Conservation (phyloP, 1,140 invertebrate species). For the Parasteatoda tepidariorum region DNA sequence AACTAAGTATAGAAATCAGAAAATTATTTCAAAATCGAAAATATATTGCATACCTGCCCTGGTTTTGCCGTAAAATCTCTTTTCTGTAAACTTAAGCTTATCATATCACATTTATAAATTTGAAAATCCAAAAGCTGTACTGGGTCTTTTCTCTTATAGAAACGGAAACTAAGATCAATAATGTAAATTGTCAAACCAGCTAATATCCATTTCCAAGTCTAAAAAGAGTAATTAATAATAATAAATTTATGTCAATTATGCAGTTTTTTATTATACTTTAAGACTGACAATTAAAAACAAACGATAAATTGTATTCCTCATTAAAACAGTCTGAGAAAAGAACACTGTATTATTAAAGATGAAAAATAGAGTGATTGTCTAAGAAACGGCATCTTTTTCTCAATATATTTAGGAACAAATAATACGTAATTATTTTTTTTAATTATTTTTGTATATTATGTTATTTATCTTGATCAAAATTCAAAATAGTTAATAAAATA, state of each 20-base stretch:
- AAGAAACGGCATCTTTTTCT: neutral
- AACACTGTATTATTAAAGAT: neutral
- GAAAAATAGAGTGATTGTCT: neutral
- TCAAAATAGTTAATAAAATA: too few relatives aligned
- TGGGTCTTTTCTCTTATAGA: constrained; percentile 2
- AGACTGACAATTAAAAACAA: neutral
- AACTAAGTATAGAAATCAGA: too few relatives aligned
- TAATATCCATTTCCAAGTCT: constrained; percentile 44
- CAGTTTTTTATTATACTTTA: neutral
- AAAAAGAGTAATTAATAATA: neutral
- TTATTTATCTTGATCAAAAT: too few relatives aligned
- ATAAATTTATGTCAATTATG: neutral
- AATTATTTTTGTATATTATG: too few relatives aligned
- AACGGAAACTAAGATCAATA: constrained; percentile 6
- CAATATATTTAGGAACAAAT: neutral
- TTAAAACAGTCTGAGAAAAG: neutral
- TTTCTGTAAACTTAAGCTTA: constrained; percentile 17
- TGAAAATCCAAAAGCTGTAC: neutral
- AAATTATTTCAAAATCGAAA: too few relatives aligned
- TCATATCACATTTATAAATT: constrained; percentile 12
- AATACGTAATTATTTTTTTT: too few relatives aligned
- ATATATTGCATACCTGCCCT: constrained; percentile 8
- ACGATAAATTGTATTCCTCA: neutral
- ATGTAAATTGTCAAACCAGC: neutral
- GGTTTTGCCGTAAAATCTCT: constrained; percentile 1